Base-by-base conservation (phyloP, 2,797 vertebrate species). In the Poecilia velifera region DNA sequence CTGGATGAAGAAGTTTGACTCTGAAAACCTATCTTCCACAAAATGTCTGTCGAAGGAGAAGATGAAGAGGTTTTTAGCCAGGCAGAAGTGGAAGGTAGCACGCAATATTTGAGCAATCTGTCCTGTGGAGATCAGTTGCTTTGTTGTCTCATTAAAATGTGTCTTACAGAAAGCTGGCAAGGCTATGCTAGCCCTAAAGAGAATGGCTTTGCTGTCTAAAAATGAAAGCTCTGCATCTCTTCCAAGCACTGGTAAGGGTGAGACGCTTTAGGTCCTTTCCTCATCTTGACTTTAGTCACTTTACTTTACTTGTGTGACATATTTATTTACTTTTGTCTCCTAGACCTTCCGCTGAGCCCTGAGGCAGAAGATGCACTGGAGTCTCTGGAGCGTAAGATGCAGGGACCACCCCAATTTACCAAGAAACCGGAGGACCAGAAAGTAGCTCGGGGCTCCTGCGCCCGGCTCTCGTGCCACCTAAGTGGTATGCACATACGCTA, bases 61-160 rank as follows among this genome's bases (percentile, higher is more conserved):
- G 87, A 97, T 98, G 90, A 97, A 95, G 86, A 96, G 92, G 87
- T 97, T 97, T 91, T 90, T 98, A 68, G 95, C 96, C 0, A 94
- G 90, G 64, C 95, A 95, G 80, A 98, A 98, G 90, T 98, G 97
- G 97, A 97, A 97, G 97, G 97, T 97, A 88, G 66, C 20, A 2
- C 14, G 4, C 70, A 1, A 34, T 36, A 45, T 7, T 34, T 12
- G 43, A 2, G 16, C 25, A 25, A 28, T 12, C 36, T 36, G 36
- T 16, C 41, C 2, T 71, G 28, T 76, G 18, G 28, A 28, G 51
- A n/a, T 55, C 1, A 45, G 7, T 51, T 36, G 6, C 64, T 74
- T 79, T 70, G 20, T 66, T 64, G 39, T 79, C 39, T 72, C 2
- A 3, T 41, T 1, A 31, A 59, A n/a, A 64, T 76, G 13, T 85